Percentiles rank a stretch among this genome's conserved stretches.
These are phyloP conservation scores for Ochropleura leucogaster DNA, from an alignment of 2,888 invertebrate species.

Conservation along the genomic window DNA sequence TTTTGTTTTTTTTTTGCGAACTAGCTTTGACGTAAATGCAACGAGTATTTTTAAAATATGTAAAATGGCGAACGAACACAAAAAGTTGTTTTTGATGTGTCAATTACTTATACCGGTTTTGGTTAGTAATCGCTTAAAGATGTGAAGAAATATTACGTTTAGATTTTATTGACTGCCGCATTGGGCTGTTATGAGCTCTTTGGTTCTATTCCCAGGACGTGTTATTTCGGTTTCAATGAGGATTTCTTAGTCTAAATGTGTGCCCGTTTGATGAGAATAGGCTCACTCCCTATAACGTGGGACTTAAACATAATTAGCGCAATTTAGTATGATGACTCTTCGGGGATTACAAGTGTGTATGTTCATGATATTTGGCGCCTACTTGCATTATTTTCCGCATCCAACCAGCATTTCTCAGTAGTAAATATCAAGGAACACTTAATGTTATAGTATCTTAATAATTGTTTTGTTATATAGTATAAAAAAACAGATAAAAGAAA, in stretches of 20 bases:
- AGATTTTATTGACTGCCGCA: background rate
- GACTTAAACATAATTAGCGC: background rate
- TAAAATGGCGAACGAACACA: slow-evolving; percentile 16
- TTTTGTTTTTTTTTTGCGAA: slow-evolving; percentile 23
- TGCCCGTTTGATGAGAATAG: background rate
- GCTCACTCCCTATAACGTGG: background rate
- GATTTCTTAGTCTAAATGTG: background rate
- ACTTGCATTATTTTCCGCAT: background rate
- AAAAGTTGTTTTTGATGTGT: slow-evolving; percentile 41
- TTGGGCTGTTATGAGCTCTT: background rate
- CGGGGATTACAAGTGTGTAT: background rate
- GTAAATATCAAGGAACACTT: background rate
- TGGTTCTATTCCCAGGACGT: background rate
- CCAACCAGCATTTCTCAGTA: background rate
- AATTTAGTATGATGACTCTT: background rate
- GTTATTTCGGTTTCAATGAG: background rate
- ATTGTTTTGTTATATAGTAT: background rate
- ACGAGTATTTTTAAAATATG: slow-evolving; percentile 20
- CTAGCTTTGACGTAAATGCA: slow-evolving; percentile 36
- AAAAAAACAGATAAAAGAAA: background rate
- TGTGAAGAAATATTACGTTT: background rate
- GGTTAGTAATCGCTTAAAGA: background rate
- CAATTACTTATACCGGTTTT: slow-evolving; percentile 22
- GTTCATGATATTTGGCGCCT: background rate
- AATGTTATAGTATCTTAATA: background rate